These are phyloP conservation scores for Fragum fragum DNA, from an alignment of 2,888 invertebrate genomes.

Conservation along the genomic window DNA sequence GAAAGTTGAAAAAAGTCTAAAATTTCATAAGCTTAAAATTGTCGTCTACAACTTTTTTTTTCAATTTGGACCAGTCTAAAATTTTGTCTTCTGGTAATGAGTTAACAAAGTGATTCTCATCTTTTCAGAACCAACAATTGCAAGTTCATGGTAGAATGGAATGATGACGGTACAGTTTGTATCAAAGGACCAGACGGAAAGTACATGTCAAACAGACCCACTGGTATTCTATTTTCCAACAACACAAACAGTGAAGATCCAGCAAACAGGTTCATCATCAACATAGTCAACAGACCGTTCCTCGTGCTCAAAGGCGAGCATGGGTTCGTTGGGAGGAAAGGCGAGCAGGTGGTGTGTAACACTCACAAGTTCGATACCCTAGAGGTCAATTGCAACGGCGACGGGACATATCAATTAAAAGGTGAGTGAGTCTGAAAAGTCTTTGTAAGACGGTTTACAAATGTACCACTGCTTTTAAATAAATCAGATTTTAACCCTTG, in stretches of 20 bases:
- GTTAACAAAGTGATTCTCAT: neutral
- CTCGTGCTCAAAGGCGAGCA: conserved; percentile 97
- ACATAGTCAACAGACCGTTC: conserved; percentile 91
- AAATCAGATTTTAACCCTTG: too few species aligned
- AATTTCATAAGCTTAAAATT: too few species aligned
- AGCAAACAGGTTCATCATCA: conserved; percentile 96
- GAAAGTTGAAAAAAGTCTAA: too few species aligned
- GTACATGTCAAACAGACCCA: conserved; percentile 97
- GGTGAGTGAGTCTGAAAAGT: too few species aligned
- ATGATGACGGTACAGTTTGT: conserved; percentile 95
- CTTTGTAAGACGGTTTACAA: too few species aligned
- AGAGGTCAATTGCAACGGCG: conserved; percentile 93
- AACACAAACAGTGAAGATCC: conserved; percentile 92
- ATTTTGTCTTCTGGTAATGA: too few species aligned
- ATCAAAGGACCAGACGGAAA: conserved; percentile 98
- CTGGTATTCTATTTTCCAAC: conserved; percentile 97
- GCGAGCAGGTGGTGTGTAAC: conserved; percentile 93
- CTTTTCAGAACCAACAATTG: conserved; percentile 25
- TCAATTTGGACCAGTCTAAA: too few species aligned
- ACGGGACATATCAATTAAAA: conserved; percentile 96
- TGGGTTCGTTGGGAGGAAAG: conserved; percentile 97
- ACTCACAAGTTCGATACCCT: conserved; percentile 98
- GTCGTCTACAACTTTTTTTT: too few species aligned
- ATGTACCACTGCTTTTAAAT: too few species aligned
- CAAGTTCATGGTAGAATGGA: conserved; percentile 95